Base-by-base conservation (phyloP, 1,140 invertebrate genomes). In the Trachelipus rathkii region DNA sequence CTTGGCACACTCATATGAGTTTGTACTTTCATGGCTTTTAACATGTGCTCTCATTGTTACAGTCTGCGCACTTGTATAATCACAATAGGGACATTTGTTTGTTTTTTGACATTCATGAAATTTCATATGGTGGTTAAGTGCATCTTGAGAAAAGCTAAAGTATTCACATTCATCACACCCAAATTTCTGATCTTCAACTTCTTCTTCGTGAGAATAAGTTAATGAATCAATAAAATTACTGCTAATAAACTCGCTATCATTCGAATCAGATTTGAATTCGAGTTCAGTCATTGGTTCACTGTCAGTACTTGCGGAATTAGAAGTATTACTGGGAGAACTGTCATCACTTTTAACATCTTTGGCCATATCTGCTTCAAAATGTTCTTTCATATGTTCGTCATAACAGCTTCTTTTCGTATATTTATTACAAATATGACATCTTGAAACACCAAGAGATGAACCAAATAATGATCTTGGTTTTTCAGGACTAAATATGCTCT, bases 141-240 rank as follows among this genome's bases (percentile, higher is more conserved):
- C 50, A 15, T 60, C 50, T 60, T 60, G 11, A 19, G 50, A 60
- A 8, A 60, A 60, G 50, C 11, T 60, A 19, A 60, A 60, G 8
- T 15, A 60, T 60, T 60, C 50, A 19, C 50, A 60, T 19, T 60
- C 11, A 60, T 19, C 19, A 19, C 50, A 60, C 2, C 50, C 11
- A 60, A 60, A 60, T 19, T 60, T 60, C 50, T 60, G 50, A 60
- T 60, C 50, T 19, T 60, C 50, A 60, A 60, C 50, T 60, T 60
- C 50, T 60, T 60, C 50, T 60, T 60, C 50, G 8, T 60, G 50
- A 13, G 50, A 60, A 19, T 60, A 60, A 1, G 50, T 60, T 60
- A 60, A 60, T 13, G 11, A 15, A 8, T 60, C 19, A 15, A 60
- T 60, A 19, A 60, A 60, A 60, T 60, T 60, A 13, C 11, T 8